Conservation (phyloP, 2,888 invertebrate species). For the Mimumesa dahlbomi region DNA sequence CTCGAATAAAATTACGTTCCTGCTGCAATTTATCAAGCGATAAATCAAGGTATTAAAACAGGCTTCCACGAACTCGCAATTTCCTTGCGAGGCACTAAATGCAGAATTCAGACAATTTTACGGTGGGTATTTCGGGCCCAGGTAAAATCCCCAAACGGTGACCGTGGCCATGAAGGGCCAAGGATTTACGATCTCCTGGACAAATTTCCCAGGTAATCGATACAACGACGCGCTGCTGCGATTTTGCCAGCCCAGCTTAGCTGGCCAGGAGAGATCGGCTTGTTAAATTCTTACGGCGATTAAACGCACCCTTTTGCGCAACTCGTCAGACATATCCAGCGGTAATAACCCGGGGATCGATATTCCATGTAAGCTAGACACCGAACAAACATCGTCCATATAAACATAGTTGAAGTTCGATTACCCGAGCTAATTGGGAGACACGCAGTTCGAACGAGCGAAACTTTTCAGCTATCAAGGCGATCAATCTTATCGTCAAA, state of each 20-base stretch:
- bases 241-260: constrained; percentile 8
- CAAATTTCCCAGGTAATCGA: constrained; percentile 32
- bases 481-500: too few relatives aligned
- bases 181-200: constrained; percentile 30
- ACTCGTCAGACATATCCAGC: constrained; percentile 11
- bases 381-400: too few relatives aligned
- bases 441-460: too few relatives aligned
- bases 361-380: constrained; percentile 13
- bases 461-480: too few relatives aligned
- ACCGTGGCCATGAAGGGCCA: neutral
- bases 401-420: too few relatives aligned
- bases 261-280: constrained; percentile 25
- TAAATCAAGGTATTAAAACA: neutral
- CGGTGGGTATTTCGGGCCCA: neutral
- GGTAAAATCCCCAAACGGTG: neutral
- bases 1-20: too few relatives aligned
- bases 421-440: too few relatives aligned
- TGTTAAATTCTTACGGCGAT: constrained; percentile 48
- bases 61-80: neutral
- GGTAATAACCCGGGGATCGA: constrained; percentile 33
- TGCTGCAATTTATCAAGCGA: neutral
- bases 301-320: constrained; percentile 30
- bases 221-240: neutral
- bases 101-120: neutral
- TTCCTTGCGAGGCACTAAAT: neutral